These are phyloP conservation scores for Cabera pusaria DNA, from an alignment of 2,888 invertebrate genomes.

Conservation along the genomic window DNA sequence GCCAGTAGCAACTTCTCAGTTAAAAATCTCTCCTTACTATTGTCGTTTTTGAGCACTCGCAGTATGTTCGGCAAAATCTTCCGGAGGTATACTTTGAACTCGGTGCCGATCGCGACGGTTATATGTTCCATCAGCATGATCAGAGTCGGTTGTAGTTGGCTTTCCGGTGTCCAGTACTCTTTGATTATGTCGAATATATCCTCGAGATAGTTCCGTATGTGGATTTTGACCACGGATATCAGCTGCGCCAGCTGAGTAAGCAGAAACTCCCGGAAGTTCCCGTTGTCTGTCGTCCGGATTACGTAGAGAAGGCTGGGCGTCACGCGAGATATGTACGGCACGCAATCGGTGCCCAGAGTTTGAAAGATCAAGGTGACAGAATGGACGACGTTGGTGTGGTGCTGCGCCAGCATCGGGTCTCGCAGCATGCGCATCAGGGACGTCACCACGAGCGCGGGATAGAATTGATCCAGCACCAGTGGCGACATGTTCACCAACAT, in stretches of 20 bases:
- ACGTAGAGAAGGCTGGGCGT: slow-evolving; percentile 94
- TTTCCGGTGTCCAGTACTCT: slow-evolving; percentile 95
- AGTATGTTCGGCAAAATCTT: slow-evolving; percentile 97
- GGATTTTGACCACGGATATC: slow-evolving; percentile 97
- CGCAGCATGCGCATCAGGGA: slow-evolving; percentile 97
- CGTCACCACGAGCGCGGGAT: slow-evolving; percentile 97
- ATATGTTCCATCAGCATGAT: slow-evolving; percentile 96
- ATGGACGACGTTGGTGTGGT: slow-evolving; percentile 97
- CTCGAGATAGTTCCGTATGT: slow-evolving; percentile 96
- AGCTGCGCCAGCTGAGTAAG: slow-evolving; percentile 96
- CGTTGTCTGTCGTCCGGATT: slow-evolving; percentile 91
- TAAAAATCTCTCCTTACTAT: slow-evolving; percentile 91
- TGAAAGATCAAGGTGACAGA: slow-evolving; percentile 98
- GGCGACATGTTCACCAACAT: slow-evolving; percentile 97
- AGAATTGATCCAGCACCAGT: slow-evolving; percentile 96
- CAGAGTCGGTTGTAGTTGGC: slow-evolving; percentile 92
- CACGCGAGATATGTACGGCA: slow-evolving; percentile 95
- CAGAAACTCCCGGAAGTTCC: slow-evolving; percentile 94
- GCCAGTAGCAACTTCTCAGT: slow-evolving; percentile 93
- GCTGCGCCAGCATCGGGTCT: slow-evolving; percentile 94
- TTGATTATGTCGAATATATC: slow-evolving; percentile 96
- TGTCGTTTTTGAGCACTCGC: slow-evolving; percentile 94
- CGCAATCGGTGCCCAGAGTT: slow-evolving; percentile 96
- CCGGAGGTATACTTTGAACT: slow-evolving; percentile 97
- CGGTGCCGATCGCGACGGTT: slow-evolving; percentile 96